Percentiles rank a stretch among this genome's conserved stretches.
Evolutionary conservation across 1,140 invertebrate genomes (phyloP).

Genomic region (Temnothorax curvispinosus): DNA sequence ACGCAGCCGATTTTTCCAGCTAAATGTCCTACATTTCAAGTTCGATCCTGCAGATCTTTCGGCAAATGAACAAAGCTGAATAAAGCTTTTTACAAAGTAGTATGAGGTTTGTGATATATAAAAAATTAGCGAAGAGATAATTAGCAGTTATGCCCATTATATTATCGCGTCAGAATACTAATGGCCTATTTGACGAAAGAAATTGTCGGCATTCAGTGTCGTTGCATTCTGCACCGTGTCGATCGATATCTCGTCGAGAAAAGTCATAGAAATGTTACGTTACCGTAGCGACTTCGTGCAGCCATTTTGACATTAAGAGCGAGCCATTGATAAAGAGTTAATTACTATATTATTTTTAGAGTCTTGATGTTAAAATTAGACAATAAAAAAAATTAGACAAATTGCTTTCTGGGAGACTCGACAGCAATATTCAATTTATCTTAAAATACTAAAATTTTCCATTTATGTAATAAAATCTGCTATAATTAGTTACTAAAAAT

Average conservation of each 20-base stretch:
- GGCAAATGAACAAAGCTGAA: no score
- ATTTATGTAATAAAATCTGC: neutral
- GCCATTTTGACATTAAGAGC: neutral
- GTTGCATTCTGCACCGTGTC: conserved; percentile 37
- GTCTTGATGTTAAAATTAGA: neutral
- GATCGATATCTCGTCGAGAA: conserved; percentile 54
- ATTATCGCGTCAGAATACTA: neutral
- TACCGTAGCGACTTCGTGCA: conserved; percentile 31
- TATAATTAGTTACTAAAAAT: neutral
- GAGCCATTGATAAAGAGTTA: neutral
- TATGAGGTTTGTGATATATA: neutral
- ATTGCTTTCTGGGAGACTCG: neutral
- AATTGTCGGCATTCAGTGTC: conserved; percentile 3
- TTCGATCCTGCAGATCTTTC: conserved; percentile 39
- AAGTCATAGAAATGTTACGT: conserved; percentile 59
- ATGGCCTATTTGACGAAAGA: conserved; percentile 41
- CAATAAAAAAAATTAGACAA: neutral
- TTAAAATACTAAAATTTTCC: neutral
- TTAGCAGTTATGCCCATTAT: neutral
- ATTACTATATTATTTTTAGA: neutral
- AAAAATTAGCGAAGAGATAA: neutral
- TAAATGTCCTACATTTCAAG: conserved; percentile 43
- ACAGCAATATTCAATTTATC: neutral
- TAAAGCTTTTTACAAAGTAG: neutral
- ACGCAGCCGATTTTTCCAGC: conserved; percentile 39